Evolutionary conservation across 2,113 vertebrate genomes (phyloP), one percentile per base, ranked within the genome.

Genomic region (Tenebrosternarchus preto): DNA sequence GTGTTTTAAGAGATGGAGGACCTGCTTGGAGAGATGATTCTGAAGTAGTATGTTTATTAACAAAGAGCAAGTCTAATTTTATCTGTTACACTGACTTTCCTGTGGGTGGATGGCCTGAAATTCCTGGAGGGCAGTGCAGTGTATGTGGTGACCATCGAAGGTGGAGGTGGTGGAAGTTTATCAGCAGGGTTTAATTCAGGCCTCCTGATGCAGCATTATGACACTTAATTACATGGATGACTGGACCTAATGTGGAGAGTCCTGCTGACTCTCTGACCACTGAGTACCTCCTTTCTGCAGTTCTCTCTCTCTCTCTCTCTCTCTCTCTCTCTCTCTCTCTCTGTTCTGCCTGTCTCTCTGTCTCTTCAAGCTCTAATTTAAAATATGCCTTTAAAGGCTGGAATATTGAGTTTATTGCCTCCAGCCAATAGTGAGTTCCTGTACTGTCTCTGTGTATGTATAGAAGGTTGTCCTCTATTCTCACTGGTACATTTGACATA

Each of bases 181-280:
- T 83, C 71, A 76, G 78, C 50, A 27, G 60, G 22, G 59, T 73
- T 80, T 85, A 78, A 75, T 67, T 53, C 80, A 73, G 61, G 56
- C 63, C 50, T 80, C 76, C 84, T 82, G 84, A 85, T 82, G 80
- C 84, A 79, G 80, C 76, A 27, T 78, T 24, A 76, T 76, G 70
- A 27, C 39, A 43, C 22, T 53, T 82, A 77, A 85, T 85, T 80
- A 73, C 77, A 80, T 73, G 73, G 60, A 55, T 36, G 68, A 78
- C 76, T 83, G 70, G 53, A 24, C 60, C 7, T 83, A 66, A 80
- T 82, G 68, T 68, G 61, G n/a, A n/a, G n/a, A n/a, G n/a, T 82
- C 80, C 29, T 79, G 77, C 73, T 39, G 72, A 71, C 77, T 67
- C 72, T 76, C 68, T 43, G 72, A 82, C 76, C 70, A 73, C 59